A percentile compares a stretch with the other conserved stretches of the same genome.
Evolutionary conservation across 1,140 invertebrate genomes (phyloP).

Genomic region (Heliconius nattereri): DNA sequence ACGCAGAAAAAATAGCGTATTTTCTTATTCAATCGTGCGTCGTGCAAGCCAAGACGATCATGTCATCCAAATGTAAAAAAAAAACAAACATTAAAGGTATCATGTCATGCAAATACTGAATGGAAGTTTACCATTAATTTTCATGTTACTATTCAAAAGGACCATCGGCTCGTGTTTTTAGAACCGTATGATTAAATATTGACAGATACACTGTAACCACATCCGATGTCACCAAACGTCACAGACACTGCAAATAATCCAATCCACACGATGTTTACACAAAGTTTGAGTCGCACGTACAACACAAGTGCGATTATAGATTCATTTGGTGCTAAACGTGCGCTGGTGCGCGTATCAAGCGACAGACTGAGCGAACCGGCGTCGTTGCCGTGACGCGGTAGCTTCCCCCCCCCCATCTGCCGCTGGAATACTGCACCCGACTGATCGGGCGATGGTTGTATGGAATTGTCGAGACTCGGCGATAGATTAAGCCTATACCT

Average conservation of each 20-base stretch:
- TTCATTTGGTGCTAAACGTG: slow-evolving; percentile 39
- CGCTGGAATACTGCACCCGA: slow-evolving; percentile 57
- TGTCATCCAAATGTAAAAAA: slow-evolving; percentile 63
- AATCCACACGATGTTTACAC: slow-evolving; percentile 60
- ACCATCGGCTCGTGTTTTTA: slow-evolving; percentile 72
- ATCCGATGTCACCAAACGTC: slow-evolving; percentile 64
- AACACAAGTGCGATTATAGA: slow-evolving; percentile 29
- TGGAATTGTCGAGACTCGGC: slow-evolving; percentile 60
- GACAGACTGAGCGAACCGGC: slow-evolving; percentile 58
- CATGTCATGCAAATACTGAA: slow-evolving; percentile 64
- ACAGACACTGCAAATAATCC: slow-evolving; percentile 68
- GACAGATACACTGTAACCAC: slow-evolving; percentile 60
- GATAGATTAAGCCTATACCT: slow-evolving; percentile 62
- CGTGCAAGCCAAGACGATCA: slow-evolving; percentile 77
- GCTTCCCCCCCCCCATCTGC: slow-evolving; percentile 51
- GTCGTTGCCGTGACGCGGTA: slow-evolving; percentile 63
- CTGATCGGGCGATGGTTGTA: slow-evolving; percentile 63
- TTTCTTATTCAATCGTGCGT: slow-evolving; percentile 48
- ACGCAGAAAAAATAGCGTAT: slow-evolving; percentile 26
- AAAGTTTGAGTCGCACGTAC: slow-evolving; percentile 57
- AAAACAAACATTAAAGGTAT: slow-evolving; percentile 43
- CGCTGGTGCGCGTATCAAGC: slow-evolving; percentile 41
- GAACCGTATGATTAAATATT: slow-evolving; percentile 49
- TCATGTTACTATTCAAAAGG: slow-evolving; percentile 79
- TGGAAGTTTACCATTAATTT: slow-evolving; percentile 77